These are phyloP conservation scores for Galerucella nymphaeae DNA, from an alignment of 2,888 invertebrate genomes.

Conservation along the genomic window DNA sequence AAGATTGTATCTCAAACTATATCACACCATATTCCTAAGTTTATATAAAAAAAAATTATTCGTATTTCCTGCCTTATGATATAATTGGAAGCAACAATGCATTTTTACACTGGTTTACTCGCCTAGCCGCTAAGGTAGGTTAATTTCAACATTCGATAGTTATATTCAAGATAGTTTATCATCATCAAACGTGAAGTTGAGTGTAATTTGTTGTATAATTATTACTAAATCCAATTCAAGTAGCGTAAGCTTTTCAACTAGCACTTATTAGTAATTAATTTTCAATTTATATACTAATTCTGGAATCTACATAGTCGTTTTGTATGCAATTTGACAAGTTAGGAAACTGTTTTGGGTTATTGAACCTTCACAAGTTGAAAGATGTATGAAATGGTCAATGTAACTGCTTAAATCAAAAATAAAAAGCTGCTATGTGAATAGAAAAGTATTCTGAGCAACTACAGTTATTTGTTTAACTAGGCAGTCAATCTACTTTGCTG, in stretches of 20 bases:
- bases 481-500: too few relatives aligned
- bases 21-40: slow-evolving; percentile 28
- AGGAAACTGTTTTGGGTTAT: too few relatives aligned
- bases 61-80: slow-evolving; percentile 31
- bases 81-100: neutral
- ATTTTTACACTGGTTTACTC: neutral
- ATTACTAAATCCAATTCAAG: neutral
- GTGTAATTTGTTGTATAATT: neutral
- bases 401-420: too few relatives aligned
- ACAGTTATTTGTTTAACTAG: too few relatives aligned
- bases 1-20: slow-evolving; percentile 27
- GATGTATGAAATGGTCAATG: too few relatives aligned
- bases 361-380: too few relatives aligned
- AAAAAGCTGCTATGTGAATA: too few relatives aligned
- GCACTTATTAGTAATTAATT: neutral
- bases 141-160: neutral
- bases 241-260: neutral
- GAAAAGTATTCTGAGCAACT: too few relatives aligned
- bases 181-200: neutral
- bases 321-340: too few relatives aligned
- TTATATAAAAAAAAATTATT: slow-evolving; percentile 32
- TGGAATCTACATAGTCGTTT: too few relatives aligned
- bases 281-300: too few relatives aligned
- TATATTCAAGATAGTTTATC: neutral
- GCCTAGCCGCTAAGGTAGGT: neutral